These are phyloP conservation scores for Hemistola chrysoprasaria DNA, from an alignment of 2,888 invertebrate genomes.

Conservation along the genomic window DNA sequence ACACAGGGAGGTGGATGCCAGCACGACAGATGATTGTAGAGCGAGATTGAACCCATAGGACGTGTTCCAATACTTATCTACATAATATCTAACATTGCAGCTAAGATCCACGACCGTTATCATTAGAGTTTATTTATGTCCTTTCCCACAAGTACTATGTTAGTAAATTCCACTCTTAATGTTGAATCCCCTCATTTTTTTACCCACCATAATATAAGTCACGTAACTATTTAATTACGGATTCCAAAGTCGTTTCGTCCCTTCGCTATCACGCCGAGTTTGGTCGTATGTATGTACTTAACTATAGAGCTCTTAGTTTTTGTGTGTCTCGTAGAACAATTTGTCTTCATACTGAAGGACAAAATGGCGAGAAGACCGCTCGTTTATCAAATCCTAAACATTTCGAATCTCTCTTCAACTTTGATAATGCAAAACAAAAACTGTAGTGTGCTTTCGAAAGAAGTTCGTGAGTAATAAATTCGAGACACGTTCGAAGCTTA, in stretches of 20 bases:
- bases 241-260: slow-evolving; percentile 15
- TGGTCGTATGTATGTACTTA: slow-evolving; percentile 6
- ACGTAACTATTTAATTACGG: slow-evolving; percentile 16
- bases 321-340: slow-evolving; percentile 39
- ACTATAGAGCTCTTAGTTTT: slow-evolving; percentile 15
- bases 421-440: slow-evolving; percentile 21
- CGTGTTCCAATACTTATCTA: too few relatives aligned
- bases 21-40: too few relatives aligned
- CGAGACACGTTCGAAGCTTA: slow-evolving; percentile 10
- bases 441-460: slow-evolving; percentile 7
- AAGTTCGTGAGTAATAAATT: slow-evolving; percentile 10
- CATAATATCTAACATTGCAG: too few relatives aligned
- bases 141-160: too few relatives aligned
- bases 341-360: slow-evolving; percentile 50
- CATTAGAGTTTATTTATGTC: too few relatives aligned
- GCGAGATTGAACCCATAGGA: too few relatives aligned
- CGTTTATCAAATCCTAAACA: slow-evolving; percentile 48
- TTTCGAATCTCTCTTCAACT: slow-evolving; percentile 24
- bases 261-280: slow-evolving; percentile 10
- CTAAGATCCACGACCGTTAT: too few relatives aligned
- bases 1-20: too few relatives aligned
- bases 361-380: slow-evolving; percentile 37
- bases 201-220: slow-evolving; percentile 6
- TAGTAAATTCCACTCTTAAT: too few relatives aligned
- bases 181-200: too few relatives aligned